Percentiles rank a stretch among this genome's conserved stretches.
Conservation (phyloP, 2,888 invertebrate genomes). For the Spodoptera exigua region DNA sequence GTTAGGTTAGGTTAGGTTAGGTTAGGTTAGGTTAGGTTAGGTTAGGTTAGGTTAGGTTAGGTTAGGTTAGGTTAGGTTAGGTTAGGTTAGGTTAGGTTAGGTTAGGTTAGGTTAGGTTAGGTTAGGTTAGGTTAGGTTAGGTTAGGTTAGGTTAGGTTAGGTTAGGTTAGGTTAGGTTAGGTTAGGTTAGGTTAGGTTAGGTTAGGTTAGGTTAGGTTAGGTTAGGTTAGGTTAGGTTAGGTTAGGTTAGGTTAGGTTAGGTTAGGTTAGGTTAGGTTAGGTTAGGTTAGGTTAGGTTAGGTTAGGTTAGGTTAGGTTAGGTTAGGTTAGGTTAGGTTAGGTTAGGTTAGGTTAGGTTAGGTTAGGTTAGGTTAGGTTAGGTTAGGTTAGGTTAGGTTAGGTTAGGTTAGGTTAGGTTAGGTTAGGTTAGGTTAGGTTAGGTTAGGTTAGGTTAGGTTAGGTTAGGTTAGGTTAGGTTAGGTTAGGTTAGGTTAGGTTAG, state of each 20-base stretch:
- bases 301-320: constrained; percentile 2
- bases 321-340: constrained; percentile 2
- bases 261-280: constrained; percentile 2
- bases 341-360: constrained; percentile 2
- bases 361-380: constrained; percentile 2
- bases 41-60: constrained; percentile 1
- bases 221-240: constrained; percentile 2
- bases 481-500: constrained; percentile 26
- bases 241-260: constrained; percentile 2
- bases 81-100: constrained; percentile 14
- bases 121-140: constrained; percentile 15
- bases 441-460: constrained; percentile 4
- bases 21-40: background rate
- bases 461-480: constrained; percentile 9
- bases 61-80: constrained; percentile 7
- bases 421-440: constrained; percentile 4
- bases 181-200: constrained; percentile 4
- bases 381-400: constrained; percentile 5
- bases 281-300: constrained; percentile 2
- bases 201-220: constrained; percentile 13
- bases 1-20: constrained; percentile 18
- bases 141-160: constrained; percentile 25
- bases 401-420: constrained; percentile 4
- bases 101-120: constrained; percentile 13
- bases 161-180: constrained; percentile 19